These are phyloP conservation scores for Polymixis flavicincta DNA, from an alignment of 2,888 invertebrate species.

Conservation along the genomic window DNA sequence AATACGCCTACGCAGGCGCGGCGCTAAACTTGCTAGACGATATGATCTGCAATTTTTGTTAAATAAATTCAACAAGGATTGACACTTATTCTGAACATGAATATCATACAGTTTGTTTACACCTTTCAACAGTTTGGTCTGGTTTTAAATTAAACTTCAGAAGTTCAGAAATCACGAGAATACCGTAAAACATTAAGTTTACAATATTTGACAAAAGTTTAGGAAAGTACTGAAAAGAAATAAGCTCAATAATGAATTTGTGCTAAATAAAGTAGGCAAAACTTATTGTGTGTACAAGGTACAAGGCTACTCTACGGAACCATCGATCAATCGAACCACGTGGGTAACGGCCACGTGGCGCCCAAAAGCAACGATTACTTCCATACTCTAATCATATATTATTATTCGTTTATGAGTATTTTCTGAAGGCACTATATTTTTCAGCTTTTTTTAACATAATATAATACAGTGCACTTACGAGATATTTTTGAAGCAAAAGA, in stretches of 20 bases:
- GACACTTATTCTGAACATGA: constrained; percentile 35
- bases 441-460: background rate
- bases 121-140: background rate
- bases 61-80: constrained; percentile 51
- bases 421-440: background rate
- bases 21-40: constrained; percentile 60
- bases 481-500: background rate
- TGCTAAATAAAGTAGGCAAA: constrained; percentile 12
- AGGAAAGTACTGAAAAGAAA: background rate
- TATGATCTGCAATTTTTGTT: constrained; percentile 54
- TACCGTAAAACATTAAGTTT: background rate
- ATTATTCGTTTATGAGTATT: constrained; percentile 6
- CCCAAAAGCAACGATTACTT: constrained; percentile 6
- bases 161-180: background rate
- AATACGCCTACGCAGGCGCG: constrained; percentile 70
- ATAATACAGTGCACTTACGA: background rate
- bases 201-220: background rate
- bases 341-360: constrained; percentile 61
- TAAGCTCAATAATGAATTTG: constrained; percentile 4
- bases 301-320: constrained; percentile 58
- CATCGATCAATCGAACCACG: constrained; percentile 60
- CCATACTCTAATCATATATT: background rate
- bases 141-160: background rate
- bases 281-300: constrained; percentile 25
- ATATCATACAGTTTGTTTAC: background rate